Conservation (phyloP, 1,140 invertebrate species). For the Anastrepha ludens region DNA sequence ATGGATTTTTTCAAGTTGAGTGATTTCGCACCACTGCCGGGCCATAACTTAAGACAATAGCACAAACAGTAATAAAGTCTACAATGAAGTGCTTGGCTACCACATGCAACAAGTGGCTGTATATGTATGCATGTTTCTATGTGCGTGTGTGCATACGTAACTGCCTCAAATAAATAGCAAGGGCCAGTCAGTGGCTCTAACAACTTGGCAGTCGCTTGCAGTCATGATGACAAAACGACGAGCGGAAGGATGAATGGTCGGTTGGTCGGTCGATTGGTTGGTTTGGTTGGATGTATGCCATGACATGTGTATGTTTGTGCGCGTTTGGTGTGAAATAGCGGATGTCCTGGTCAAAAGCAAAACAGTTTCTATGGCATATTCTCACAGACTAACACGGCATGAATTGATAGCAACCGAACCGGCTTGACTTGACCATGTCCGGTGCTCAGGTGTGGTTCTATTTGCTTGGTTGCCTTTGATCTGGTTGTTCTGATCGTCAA, state of each 20-base stretch:
- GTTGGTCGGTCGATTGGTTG: neutral
- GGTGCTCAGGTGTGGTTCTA: slow-evolving; percentile 44
- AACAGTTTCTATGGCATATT: slow-evolving; percentile 34
- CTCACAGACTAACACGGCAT: slow-evolving; percentile 6
- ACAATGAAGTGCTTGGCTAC: slow-evolving; percentile 10
- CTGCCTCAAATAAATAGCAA: neutral
- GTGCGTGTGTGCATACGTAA: neutral
- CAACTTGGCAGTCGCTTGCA: neutral
- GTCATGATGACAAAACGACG: slow-evolving; percentile 14
- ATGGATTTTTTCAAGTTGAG: slow-evolving; percentile 37
- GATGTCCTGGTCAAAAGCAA: slow-evolving; percentile 50
- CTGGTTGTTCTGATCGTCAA: neutral
- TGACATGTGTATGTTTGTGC: neutral
- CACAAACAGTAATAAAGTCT: neutral
- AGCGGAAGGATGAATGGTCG: neutral
- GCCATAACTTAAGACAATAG: slow-evolving; percentile 41
- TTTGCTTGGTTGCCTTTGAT: neutral
- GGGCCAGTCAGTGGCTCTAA: neutral
- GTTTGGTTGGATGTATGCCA: neutral
- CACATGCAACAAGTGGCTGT: slow-evolving; percentile 19
- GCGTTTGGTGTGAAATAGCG: slow-evolving; percentile 37
- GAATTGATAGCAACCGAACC: slow-evolving; percentile 41
- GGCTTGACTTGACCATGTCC: slow-evolving; percentile 47
- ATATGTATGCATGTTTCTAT: neutral
- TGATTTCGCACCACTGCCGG: slow-evolving; percentile 9